Evolutionary conservation across 2,888 invertebrate genomes (phyloP).

Genomic region (Oxyteleia sp.): DNA sequence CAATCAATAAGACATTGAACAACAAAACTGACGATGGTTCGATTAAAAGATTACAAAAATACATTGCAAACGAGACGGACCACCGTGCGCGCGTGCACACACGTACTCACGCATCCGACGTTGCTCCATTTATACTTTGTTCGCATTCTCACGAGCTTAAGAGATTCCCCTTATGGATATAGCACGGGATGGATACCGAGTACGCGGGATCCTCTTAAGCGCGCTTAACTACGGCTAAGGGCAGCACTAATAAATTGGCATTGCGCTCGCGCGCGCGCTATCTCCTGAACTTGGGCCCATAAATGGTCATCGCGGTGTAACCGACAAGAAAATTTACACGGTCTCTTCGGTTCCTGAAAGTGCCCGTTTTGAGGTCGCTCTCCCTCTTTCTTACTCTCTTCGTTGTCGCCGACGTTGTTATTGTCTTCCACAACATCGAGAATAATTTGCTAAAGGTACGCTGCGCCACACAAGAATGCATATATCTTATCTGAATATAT

Average conservation of each 20-base stretch:
- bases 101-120: slow-evolving; percentile 61
- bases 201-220: slow-evolving; percentile 76
- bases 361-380: slow-evolving; percentile 75
- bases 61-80: slow-evolving; percentile 52
- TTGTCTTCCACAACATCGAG: slow-evolving; percentile 67
- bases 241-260: slow-evolving; percentile 86
- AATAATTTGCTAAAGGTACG: slow-evolving; percentile 68
- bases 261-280: slow-evolving; percentile 79
- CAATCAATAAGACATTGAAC: not conserved
- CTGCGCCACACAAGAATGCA: slow-evolving; percentile 34
- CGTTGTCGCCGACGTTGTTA: slow-evolving; percentile 56
- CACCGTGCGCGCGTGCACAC: slow-evolving; percentile 69
- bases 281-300: slow-evolving; percentile 79
- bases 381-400: slow-evolving; percentile 52
- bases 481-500: slow-evolving; percentile 41
- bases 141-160: slow-evolving; percentile 83
- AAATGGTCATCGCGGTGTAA: slow-evolving; percentile 80
- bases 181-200: slow-evolving; percentile 72
- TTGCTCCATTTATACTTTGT: slow-evolving; percentile 82
- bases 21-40: slow-evolving; percentile 1
- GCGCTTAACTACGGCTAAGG: slow-evolving; percentile 84
- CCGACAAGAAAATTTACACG: slow-evolving; percentile 81
- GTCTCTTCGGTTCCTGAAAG: slow-evolving; percentile 78
- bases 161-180: slow-evolving; percentile 80
- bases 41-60: slow-evolving; percentile 66